Evolutionary conservation across 2,113 vertebrate genomes (phyloP).

Genomic region (Vulpes lagopus): DNA sequence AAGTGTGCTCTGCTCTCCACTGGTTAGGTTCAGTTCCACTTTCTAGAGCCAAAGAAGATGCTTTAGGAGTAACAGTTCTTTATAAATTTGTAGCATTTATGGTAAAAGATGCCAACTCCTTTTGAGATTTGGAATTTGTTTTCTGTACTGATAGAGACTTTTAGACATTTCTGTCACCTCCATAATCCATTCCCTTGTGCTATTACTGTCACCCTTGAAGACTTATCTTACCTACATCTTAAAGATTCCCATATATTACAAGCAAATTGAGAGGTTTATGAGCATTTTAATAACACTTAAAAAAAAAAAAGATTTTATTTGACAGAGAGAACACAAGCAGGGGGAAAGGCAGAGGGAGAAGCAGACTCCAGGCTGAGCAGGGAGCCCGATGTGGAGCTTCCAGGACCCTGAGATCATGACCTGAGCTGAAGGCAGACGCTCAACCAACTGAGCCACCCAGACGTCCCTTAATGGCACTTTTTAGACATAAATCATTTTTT

Average conservation of each 20-base stretch:
- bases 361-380: too few species aligned
- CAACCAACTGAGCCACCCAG: too few species aligned
- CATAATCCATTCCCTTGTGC: background rate
- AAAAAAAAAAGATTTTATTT: too few species aligned
- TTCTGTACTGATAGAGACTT: background rate
- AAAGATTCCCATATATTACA: background rate
- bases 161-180: constrained; percentile 7
- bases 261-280: background rate
- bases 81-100: constrained; percentile 5
- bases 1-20: background rate
- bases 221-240: background rate
- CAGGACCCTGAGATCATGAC: too few species aligned
- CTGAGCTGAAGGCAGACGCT: too few species aligned
- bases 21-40: background rate
- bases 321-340: too few species aligned
- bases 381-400: too few species aligned
- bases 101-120: constrained; percentile 10
- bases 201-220: background rate
- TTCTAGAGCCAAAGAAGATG: background rate
- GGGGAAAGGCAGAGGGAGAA: too few species aligned
- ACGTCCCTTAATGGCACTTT: background rate
- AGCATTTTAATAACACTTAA: constrained; percentile 29
- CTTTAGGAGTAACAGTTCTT: background rate
- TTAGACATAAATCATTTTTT: constrained; percentile 43
- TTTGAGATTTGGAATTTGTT: background rate